Base-by-base conservation (phyloP, 1,140 invertebrate genomes). In the Solenopsis invicta region DNA sequence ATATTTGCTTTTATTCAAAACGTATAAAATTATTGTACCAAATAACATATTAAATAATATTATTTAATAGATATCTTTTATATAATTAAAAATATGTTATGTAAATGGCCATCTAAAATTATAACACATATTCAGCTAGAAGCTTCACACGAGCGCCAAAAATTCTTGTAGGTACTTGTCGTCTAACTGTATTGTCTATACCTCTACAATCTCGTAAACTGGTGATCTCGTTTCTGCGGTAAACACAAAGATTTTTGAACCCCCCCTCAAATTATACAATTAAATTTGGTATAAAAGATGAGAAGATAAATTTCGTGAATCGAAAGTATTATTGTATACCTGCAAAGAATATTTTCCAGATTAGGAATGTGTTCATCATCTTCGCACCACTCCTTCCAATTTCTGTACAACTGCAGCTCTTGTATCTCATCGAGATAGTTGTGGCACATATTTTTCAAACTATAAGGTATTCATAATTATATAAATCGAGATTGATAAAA, bases 311-410 rank as follows among this genome's bases (percentile, higher is more conserved):
- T 59, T 8, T 77, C 12, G 12, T 4, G 41, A 29, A 45, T 29
- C 9, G 13, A 69, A 21, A 52, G 34, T n/a, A 21, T 21, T 1
- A 56, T 87, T 21, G 8, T 56, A 21, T 89, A 93, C 91, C 92
- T 90, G 82, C 93, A 94, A 13, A 94, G 80, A 54, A 93, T 67
- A 29, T 87, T 75, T 18, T 64, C 67, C 2, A 95, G 82, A 62
- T 91, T 69, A 2, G 59, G 12, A 66, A 50, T 9, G 13, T 64
- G 21, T 5, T 88, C 85, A 5, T 77, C 59, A 21, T 80, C 76
- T 2, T 91, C 74, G 64, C 89, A 92, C 92, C 92, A 93, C 12
- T 87, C 24, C 52, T 88, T 82, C 94, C 94, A 95, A 54, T 91
- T 66, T 45, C 90, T 89, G 69, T 94, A 95, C 10, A 95, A 81